Evolutionary conservation across 2,888 invertebrate genomes (phyloP).

Genomic region (Lepidocyrtinus sp.): DNA sequence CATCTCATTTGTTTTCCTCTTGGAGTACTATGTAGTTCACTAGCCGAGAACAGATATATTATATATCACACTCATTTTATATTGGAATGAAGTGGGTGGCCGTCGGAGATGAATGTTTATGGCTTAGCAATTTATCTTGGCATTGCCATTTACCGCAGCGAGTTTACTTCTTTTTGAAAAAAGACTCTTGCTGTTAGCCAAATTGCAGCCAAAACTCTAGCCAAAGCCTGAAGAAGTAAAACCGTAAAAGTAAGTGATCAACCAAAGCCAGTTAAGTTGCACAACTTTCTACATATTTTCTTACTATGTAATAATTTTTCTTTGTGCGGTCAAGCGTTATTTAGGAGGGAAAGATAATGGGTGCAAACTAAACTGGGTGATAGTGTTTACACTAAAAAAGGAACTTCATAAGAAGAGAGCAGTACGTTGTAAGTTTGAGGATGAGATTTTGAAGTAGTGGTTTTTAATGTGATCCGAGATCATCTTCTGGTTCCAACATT

Average conservation of each 20-base stretch:
- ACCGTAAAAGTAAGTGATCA: conserved; percentile 28
- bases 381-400: no score
- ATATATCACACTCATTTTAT: background rate
- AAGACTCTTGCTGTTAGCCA: background rate
- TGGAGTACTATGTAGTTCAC: background rate
- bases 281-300: background rate
- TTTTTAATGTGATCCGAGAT: background rate
- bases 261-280: background rate
- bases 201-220: background rate
- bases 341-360: conserved; percentile 20
- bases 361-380: background rate
- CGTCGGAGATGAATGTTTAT: conserved; percentile 52
- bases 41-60: background rate
- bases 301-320: conserved; percentile 23
- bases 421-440: no score
- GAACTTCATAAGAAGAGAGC: no score
- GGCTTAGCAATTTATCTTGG: conserved; percentile 48
- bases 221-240: background rate
- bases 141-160: conserved; percentile 25
- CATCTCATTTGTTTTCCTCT: background rate
- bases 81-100: conserved; percentile 42
- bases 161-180: conserved; percentile 3
- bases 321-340: conserved; percentile 20
- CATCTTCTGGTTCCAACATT: background rate
- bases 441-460: background rate